These are phyloP conservation scores for Gryon sp. DNA, from an alignment of 1,140 invertebrate genomes.

Conservation along the genomic window DNA sequence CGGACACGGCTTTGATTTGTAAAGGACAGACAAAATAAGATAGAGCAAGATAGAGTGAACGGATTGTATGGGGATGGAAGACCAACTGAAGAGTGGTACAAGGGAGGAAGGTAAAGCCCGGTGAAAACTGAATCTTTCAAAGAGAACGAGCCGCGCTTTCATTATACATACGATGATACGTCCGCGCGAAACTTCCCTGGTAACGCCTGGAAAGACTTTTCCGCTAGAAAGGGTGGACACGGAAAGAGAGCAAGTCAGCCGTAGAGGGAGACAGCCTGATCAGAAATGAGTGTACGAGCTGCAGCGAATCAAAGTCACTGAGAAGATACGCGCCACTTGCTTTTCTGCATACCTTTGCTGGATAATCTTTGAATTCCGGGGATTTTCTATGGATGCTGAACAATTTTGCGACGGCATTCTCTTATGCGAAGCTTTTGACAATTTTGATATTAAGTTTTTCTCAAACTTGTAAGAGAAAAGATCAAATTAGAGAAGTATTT, in stretches of 20 bases:
- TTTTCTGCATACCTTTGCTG: constrained; percentile 53
- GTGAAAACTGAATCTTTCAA: constrained; percentile 71
- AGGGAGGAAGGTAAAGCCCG: constrained; percentile 58
- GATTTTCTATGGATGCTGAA: constrained; percentile 43
- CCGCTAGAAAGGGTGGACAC: constrained; percentile 52
- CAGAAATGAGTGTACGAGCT: constrained; percentile 55
- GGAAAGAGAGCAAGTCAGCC: constrained; percentile 51
- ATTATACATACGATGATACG: constrained; percentile 64
- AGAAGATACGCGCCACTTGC: constrained; percentile 56
- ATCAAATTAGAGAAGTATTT: constrained; percentile 14
- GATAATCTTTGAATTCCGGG: constrained; percentile 39
- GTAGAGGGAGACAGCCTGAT: constrained; percentile 51
- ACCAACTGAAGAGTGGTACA: constrained; percentile 53
- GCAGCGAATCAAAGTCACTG: constrained; percentile 59
- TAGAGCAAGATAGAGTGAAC: constrained; percentile 34
- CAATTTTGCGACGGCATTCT: constrained; percentile 22
- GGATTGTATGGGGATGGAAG: constrained; percentile 43
- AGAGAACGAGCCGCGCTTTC: constrained; percentile 67
- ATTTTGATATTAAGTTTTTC: constrained; percentile 39
- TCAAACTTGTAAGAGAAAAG: not conserved
- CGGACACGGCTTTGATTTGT: constrained; percentile 75
- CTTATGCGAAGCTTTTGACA: constrained; percentile 22
- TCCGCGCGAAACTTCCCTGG: constrained; percentile 62
- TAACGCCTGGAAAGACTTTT: constrained; percentile 66
- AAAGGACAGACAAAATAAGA: constrained; percentile 60